phyloP scores from a whole-genome alignment of 2,113 vertebrate species.

The Eulacestoma nigropectus region DNA sequence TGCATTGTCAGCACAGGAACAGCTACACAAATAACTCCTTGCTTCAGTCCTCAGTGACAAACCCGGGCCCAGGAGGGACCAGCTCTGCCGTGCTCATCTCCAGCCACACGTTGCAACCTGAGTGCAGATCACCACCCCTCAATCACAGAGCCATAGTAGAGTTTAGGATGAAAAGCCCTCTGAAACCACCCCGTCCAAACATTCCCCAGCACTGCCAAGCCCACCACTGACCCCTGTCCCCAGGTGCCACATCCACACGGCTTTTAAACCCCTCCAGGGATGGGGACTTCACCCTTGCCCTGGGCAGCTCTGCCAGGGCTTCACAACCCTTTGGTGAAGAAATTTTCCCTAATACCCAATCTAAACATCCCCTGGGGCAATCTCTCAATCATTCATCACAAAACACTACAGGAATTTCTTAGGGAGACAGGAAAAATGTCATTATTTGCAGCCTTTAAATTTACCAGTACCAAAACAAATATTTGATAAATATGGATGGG shows the following conservation, averaged over 20 bases:
- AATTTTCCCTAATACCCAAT: background rate
- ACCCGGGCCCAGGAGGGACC: fast-evolving
- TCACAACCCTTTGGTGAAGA: background rate
- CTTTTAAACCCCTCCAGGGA: background rate
- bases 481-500: background rate
- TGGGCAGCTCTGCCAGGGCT: background rate
- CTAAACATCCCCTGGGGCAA: background rate
- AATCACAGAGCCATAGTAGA: background rate
- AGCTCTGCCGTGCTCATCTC: background rate
- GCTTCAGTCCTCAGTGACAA: background rate
- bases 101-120: fast-evolving
- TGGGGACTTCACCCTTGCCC: background rate
- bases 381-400: background rate
- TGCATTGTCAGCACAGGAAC: background rate
- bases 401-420: background rate
- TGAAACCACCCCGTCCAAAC: background rate
- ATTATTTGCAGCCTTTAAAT: background rate
- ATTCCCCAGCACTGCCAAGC: background rate
- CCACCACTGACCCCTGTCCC: background rate
- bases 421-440: background rate
- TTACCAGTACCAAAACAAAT: background rate
- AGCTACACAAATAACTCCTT: background rate
- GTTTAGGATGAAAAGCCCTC: background rate
- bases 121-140: background rate
- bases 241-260: fast-evolving